These are phyloP conservation scores for Eilema caniola DNA, from an alignment of 2,888 invertebrate species.

Conservation along the genomic window DNA sequence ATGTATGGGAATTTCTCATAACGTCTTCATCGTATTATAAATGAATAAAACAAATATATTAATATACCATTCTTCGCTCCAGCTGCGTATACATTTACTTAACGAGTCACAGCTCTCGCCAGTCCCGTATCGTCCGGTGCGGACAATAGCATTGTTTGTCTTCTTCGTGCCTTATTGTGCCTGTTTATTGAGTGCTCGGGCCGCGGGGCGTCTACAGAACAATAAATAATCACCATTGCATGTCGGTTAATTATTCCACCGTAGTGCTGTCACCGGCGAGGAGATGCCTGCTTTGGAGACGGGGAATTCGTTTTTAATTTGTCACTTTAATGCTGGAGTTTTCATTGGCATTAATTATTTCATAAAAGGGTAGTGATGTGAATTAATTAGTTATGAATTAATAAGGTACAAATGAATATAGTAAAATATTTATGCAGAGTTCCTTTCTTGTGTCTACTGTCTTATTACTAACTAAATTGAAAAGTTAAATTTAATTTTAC, in stretches of 20 bases:
- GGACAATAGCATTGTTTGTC: slow-evolving; percentile 67
- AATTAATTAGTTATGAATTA: neutral
- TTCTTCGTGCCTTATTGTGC: slow-evolving; percentile 75
- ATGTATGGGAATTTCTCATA: neutral
- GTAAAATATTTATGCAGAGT: neutral
- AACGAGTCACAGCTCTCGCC: slow-evolving; percentile 11
- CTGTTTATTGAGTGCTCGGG: slow-evolving; percentile 68
- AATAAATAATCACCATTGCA: slow-evolving; percentile 52
- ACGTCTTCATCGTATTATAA: neutral
- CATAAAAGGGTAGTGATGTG: neutral
- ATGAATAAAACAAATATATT: neutral
- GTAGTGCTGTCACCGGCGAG: slow-evolving; percentile 50
- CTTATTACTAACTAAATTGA: neutral
- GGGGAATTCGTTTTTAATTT: slow-evolving; percentile 35
- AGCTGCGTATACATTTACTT: slow-evolving; percentile 4
- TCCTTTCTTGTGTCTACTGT: neutral
- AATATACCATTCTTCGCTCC: neutral
- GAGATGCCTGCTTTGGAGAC: slow-evolving; percentile 44
- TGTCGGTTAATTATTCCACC: slow-evolving; percentile 46
- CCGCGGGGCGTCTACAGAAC: slow-evolving; percentile 50
- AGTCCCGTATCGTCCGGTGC: slow-evolving; percentile 49
- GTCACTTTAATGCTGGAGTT: slow-evolving; percentile 5
- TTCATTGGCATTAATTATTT: neutral
- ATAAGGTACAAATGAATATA: too few species aligned
- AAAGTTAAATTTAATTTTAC: too few species aligned